Evolutionary conservation across 1,140 invertebrate species (phyloP).

Genomic region (Drosophila nigromelanica): DNA sequence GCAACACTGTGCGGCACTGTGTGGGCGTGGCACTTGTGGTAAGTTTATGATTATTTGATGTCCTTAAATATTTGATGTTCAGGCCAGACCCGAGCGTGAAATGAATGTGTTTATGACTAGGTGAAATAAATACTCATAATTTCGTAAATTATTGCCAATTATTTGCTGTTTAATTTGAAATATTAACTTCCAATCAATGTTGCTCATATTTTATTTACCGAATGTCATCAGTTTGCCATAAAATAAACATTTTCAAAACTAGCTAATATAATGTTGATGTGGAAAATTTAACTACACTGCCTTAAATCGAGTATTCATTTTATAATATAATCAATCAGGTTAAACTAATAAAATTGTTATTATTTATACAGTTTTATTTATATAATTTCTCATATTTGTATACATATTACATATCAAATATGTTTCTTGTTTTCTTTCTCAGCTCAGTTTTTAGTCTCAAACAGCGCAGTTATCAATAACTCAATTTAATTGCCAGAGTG

Average conservation of each 20-base stretch:
- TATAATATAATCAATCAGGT: too few species aligned
- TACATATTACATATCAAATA: not conserved
- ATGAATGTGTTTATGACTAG: not conserved
- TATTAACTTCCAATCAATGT: not conserved
- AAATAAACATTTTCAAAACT: too few species aligned
- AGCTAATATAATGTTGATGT: not conserved
- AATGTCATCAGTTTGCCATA: too few species aligned
- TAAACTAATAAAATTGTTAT: too few species aligned
- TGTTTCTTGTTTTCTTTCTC: not conserved
- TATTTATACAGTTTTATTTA: too few species aligned
- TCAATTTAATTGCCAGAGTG: constrained; percentile 12
- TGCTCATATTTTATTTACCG: too few species aligned
- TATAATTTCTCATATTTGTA: too few species aligned
- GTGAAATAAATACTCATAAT: not conserved
- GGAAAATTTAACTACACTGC: not conserved
- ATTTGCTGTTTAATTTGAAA: not conserved
- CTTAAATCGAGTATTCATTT: too few species aligned
- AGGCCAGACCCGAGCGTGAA: not conserved
- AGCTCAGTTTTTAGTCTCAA: not conserved
- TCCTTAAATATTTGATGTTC: constrained; percentile 5
- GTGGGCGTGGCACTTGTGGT: constrained; percentile 27
- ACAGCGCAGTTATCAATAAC: constrained; percentile 28
- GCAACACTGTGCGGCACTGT: not conserved
- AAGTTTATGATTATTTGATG: constrained; percentile 35
- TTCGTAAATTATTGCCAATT: not conserved